Evolutionary conservation across 2,113 vertebrate genomes (phyloP).

Genomic region (Lasiurus cinereus): DNA sequence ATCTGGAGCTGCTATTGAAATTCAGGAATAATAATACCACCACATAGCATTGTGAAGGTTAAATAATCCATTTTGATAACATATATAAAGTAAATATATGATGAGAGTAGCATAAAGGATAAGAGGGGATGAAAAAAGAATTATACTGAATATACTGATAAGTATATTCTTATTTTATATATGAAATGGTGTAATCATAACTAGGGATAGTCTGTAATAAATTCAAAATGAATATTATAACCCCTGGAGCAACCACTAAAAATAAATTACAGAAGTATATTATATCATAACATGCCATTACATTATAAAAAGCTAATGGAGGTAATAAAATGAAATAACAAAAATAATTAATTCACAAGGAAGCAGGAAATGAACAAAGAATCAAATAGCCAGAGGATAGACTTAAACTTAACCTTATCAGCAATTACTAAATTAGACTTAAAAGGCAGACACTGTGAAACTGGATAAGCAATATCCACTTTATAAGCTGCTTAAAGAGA

Average conservation of each 20-base stretch:
- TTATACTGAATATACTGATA: not conserved
- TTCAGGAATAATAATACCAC: not conserved
- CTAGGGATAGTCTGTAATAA: not conserved
- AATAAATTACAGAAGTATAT: constrained; percentile 9
- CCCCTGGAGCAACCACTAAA: not conserved
- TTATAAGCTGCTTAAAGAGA: not conserved
- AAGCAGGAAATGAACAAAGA: constrained; percentile 5
- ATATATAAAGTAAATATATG: constrained; percentile 1
- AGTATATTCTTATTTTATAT: not conserved
- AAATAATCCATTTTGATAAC: not conserved
- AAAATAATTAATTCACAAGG: constrained; percentile 10
- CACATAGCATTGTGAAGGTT: not conserved
- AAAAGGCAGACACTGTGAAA: constrained; percentile 15
- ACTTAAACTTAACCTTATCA: not conserved
- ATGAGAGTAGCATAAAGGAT: not conserved
- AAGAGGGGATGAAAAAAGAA: not conserved
- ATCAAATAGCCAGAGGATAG: not conserved
- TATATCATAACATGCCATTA: not conserved
- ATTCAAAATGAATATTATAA: not conserved
- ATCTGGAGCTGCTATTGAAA: not conserved
- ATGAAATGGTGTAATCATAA: not conserved
- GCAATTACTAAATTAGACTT: not conserved
- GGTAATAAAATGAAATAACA: not conserved
- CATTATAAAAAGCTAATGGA: not conserved
- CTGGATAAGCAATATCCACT: not conserved